These are phyloP conservation scores for Phylloscopus whistleri DNA, from an alignment of 2,113 vertebrate species.

Conservation along the genomic window DNA sequence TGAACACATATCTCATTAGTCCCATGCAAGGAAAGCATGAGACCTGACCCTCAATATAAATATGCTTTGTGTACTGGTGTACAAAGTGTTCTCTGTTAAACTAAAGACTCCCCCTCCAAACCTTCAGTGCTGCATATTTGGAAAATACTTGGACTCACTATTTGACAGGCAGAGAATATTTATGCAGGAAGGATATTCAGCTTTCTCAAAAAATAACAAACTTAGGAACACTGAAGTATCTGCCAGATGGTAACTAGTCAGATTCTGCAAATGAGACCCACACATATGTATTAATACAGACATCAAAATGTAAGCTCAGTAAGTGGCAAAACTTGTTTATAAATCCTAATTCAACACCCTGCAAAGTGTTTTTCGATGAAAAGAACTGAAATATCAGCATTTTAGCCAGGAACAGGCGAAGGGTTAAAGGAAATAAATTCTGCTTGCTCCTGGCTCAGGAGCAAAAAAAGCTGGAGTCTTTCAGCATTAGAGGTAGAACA, in stretches of 20 bases:
- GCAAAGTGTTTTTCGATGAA: background rate
- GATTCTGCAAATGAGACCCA: background rate
- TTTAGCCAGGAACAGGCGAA: background rate
- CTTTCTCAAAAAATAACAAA: background rate
- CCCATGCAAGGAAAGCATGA: background rate
- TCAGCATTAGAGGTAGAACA: background rate
- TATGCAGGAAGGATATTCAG: background rate
- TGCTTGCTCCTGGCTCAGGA: background rate
- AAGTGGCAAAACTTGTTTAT: background rate
- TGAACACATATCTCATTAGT: background rate
- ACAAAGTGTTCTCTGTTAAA: background rate
- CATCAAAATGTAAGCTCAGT: background rate
- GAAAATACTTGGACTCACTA: background rate
- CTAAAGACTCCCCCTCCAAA: background rate
- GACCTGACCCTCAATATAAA: background rate
- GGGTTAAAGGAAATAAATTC: background rate
- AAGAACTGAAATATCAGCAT: background rate
- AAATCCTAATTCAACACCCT: background rate
- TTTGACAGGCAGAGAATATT: background rate
- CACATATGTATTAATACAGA: background rate
- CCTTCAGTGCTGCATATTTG: background rate
- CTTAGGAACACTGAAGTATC: background rate
- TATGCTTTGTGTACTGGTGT: background rate
- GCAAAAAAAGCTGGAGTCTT: background rate
- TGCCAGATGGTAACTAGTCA: background rate